Conservation (phyloP, 2,113 vertebrate genomes). For the Micromys minutus region DNA sequence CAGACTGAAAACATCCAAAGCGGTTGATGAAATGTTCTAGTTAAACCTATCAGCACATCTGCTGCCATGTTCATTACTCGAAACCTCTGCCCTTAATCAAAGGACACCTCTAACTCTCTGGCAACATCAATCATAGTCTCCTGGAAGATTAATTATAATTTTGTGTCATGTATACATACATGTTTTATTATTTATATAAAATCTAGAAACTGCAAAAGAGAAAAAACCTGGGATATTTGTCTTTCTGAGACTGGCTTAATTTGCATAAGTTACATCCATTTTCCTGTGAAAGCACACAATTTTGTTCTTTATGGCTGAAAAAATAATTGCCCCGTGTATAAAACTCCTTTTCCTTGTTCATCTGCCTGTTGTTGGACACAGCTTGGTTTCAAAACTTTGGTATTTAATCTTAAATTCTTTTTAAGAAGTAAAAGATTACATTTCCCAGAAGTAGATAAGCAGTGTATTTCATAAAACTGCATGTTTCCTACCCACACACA, state of each 20-base stretch:
- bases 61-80: neutral
- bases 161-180: neutral
- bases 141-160: neutral
- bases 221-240: neutral
- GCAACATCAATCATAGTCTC: neutral
- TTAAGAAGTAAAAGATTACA: neutral
- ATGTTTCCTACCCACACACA: neutral
- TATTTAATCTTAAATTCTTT: neutral
- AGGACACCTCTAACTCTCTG: neutral
- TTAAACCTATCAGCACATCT: neutral
- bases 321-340: neutral
- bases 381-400: neutral
- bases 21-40: neutral
- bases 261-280: neutral
- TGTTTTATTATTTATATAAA: neutral
- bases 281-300: neutral
- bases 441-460: neutral
- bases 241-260: neutral
- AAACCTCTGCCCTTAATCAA: neutral
- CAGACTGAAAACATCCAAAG: neutral
- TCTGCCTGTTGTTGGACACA: neutral
- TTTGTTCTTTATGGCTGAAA: neutral
- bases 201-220: neutral
- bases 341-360: neutral
- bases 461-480: neutral